Base-by-base conservation (phyloP, 2,888 invertebrate genomes). In the Hyppa rectilinea region DNA sequence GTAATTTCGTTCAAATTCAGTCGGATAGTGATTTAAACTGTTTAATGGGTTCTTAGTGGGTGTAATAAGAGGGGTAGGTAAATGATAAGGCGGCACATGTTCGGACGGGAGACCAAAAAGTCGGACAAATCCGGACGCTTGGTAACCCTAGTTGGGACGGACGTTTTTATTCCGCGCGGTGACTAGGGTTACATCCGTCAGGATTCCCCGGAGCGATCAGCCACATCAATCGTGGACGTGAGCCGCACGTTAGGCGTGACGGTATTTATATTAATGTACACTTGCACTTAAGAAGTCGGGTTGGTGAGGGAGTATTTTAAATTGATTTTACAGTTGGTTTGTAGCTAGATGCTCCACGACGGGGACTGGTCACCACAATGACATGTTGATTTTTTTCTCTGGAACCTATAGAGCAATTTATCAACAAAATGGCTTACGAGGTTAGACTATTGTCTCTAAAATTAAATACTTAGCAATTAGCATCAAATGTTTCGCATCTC, bases 101-200 rank as follows among this genome's bases (percentile, higher is more conserved):
- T 12, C 7, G 0, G 7, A 53, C 9, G 5, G n/a, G 47, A 29
- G 9, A 1, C 9, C 14, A 45, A 14, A 50, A 49, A 49, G 5
- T 14, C 14, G 14, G 17, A 17, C 14, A 29, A 29, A 52, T 59
- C 29, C n/a, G n/a, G 47, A 14, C 14, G 29, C 3, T n/a, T 50
- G 52, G 29, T n/a, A 52, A 52, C 52, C 52, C 59, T 59, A 52
- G 6, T 31, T 0, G 29, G 31, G 59, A 50, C n/a, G 50, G 29
- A n/a, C 59, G 86, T 84, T 85, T 85, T 86, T 88, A 90, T 89
- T 88, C 87, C 85, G 86, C 81, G 78, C 75, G 64, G 80, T 73
- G 81, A 82, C 75, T 80, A 80, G 79, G 76, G 82, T 77, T 84
- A 86, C 88, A 88, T 87, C 84, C 85, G 84, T 87, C 82, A 84